phyloP scores from a whole-genome alignment of 2,113 vertebrate species.

The Salvator merianae region DNA sequence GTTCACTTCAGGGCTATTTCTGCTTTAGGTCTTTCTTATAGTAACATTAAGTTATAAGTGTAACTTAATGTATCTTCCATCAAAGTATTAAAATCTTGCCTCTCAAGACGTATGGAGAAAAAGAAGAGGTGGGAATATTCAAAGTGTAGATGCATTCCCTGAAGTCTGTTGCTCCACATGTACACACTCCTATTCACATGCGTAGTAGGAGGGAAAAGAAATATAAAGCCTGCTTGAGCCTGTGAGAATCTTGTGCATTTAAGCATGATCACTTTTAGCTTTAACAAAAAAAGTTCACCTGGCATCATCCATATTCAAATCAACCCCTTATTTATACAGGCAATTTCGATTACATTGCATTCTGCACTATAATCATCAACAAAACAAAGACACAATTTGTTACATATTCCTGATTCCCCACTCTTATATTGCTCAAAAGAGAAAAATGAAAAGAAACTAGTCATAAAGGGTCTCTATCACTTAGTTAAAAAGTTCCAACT shows the following conservation, averaged over 20 bases:
- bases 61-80: not conserved
- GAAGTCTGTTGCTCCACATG: not conserved
- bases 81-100: not conserved
- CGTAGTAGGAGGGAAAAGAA: not conserved
- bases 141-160: not conserved
- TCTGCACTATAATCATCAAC: too few species aligned
- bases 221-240: not conserved
- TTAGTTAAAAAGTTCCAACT: too few species aligned
- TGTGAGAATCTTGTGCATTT: not conserved
- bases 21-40: too few species aligned
- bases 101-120: not conserved
- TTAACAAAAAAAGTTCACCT: not conserved
- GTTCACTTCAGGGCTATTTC: too few species aligned
- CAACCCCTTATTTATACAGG: too few species aligned
- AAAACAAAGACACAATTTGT: not conserved
- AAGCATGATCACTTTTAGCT: not conserved
- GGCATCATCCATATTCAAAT: too few species aligned
- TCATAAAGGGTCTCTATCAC: too few species aligned
- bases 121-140: not conserved
- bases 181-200: not conserved
- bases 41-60: too few species aligned
- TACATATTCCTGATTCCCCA: not conserved
- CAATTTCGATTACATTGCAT: too few species aligned
- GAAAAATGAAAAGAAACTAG: too few species aligned
- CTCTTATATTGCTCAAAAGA: too few species aligned